A percentile compares a stretch with the other conserved stretches of the same genome.
phyloP scores from a whole-genome alignment of 2,797 vertebrate genomes.

The Sebastolobus altivelis region DNA sequence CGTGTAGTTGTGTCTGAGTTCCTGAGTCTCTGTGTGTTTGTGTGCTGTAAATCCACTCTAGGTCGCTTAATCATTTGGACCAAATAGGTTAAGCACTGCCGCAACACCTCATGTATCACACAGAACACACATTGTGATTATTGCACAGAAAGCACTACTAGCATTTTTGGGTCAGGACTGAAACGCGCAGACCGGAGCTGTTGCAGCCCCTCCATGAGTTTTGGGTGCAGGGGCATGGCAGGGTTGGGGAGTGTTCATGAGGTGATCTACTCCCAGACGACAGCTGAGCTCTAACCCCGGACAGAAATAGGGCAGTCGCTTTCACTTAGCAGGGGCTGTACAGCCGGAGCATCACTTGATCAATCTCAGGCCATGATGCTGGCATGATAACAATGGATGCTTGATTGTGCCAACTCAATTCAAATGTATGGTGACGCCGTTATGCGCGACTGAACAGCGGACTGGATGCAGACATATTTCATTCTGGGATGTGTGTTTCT shows the following conservation, averaged over 20 bases:
- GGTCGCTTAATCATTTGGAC: slow-evolving; percentile 1
- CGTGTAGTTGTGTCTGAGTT: slow-evolving; percentile 1
- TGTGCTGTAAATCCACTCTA: slow-evolving; percentile 19
- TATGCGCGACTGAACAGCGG: slow-evolving; percentile 36
- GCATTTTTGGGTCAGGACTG: slow-evolving; percentile 3
- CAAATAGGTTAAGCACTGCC: slow-evolving; percentile 25
- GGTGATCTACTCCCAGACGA: slow-evolving; percentile 75
- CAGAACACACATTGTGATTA: neutral
- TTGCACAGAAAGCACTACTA: neutral
- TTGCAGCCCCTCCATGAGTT: slow-evolving; percentile 7
- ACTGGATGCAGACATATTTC: slow-evolving; percentile 32
- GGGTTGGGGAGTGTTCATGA: slow-evolving; percentile 41
- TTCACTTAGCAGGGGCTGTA: slow-evolving; percentile 68
- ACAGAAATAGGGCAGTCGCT: slow-evolving; percentile 81
- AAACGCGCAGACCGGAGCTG: neutral
- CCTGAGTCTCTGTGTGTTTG: slow-evolving; percentile 17
- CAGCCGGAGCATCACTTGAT: slow-evolving; percentile 62
- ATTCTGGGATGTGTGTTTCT: slow-evolving; percentile 62
- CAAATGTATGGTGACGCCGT: slow-evolving; percentile 20
- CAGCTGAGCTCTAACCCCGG: slow-evolving; percentile 81
- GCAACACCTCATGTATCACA: neutral
- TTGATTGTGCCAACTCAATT: slow-evolving; percentile 47
- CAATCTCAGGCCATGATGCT: slow-evolving; percentile 52
- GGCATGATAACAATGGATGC: slow-evolving; percentile 53
- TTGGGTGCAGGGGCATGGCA: slow-evolving; percentile 6